Evolutionary conservation across 2,888 invertebrate genomes (phyloP), one percentile per base, ranked within the genome.

Genomic region (Lithophane leautieri): DNA sequence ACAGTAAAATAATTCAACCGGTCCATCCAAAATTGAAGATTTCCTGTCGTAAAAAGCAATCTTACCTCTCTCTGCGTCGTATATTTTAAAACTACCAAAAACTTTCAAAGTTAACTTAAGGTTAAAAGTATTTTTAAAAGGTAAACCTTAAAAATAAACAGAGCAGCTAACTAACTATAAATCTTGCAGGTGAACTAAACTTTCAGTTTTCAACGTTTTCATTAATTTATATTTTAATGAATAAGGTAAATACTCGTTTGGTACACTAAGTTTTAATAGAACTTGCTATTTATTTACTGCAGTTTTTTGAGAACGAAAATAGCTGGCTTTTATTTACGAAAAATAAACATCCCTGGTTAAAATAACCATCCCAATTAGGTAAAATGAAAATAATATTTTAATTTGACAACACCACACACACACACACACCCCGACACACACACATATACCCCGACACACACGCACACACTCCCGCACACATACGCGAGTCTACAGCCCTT

Each of bases 161-260:
- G 47, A 42, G 28, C 52, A 16, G 58, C 61, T 66, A 70, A 78
- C 69, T 54, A 83, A 68, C 80, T 77, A 77, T 81, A 81, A 81
- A 83, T 80, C 73, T 65, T 60, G 34, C 67, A 67, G 54, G 50
- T 62, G 47, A 22, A 25, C 65, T 9, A 50, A 81, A 81, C 67
- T 82, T 78, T 74, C 56, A 82, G 79, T 82, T 78, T 79, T 63
- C 58, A 72, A 58, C 54, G 78, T 82, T 78, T 81, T 56, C 79
- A 66, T 56, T 61, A 70, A 79, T 73, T 69, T 65, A 58, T 73
- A 52, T 79, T 65, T 73, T 68, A 72, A 82, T 78, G 44, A 82
- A 68, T 78, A 67, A 82, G 25, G 47, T 54, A 80, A 78, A 67
- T 82, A 78, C 44, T 82, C 12, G 78, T 58, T 56, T 47, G 22